Evolutionary conservation across 2,113 vertebrate species (phyloP), one percentile per base, ranked within the genome.

Genomic region (Catharus fuscescens): DNA sequence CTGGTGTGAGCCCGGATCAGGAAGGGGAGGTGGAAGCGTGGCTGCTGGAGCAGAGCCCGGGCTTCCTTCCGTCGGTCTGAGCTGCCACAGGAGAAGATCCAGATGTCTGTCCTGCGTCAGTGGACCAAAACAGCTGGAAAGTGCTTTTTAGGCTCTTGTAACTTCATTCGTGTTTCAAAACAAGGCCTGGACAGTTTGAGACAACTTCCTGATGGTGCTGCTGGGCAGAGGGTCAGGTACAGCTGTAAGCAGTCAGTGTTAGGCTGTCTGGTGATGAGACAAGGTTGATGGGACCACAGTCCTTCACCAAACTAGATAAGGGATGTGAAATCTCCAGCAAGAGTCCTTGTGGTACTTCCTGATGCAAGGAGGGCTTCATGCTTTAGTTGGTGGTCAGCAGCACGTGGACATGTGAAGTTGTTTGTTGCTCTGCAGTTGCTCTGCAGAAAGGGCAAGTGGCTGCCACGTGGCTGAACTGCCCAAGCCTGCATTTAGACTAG

Each of bases 21-120:
- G 91, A 93, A 85, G 14, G 45, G 80, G 70, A 95, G 72, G 83
- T 95, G 61, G 72, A 81, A 78, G 24, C 0, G 0, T 26, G 60
- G 65, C 34, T 25, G 65, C 80, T 95, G 96, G 91, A 95, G 73
- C 89, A 61, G n/a, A 92, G 80, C 79, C 83, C 3, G 0, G 53
- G 50, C 66, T 95, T 96, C 91, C 80, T 91, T 95, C 95, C 36
- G 4, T 90, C 25, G 0, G 21, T 25, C 50, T 52, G 50, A 91
- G 48, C 67, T 93, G 91, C 91, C 29, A 36, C 65, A 66, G 78
- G 77, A 93, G 73, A 76, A 89, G 79, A 82, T 54, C 40, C 61
- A 78, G 73, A 47, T 56, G 14, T 87, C 69, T 80, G 52, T 92
- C 61, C 77, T 67, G 44, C 0, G 0, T 64, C 9, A 1, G 12